Base-by-base conservation (phyloP, 2,888 invertebrate genomes). In the Dione vanillae region DNA sequence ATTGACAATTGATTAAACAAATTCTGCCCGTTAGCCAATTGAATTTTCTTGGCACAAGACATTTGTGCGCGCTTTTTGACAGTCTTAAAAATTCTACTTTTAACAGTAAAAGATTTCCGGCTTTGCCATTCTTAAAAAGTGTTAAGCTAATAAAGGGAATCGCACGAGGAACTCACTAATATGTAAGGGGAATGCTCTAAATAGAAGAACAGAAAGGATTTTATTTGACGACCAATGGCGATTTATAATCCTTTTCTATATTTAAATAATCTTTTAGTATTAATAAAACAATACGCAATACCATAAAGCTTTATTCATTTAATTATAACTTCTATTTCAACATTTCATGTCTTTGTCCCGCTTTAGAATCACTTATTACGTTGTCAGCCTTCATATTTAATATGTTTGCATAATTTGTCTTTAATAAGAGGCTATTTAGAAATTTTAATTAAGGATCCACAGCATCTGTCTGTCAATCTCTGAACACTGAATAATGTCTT, bases 401-500 rank as follows among this genome's bases (percentile, higher is more conserved):
- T 73, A 75, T 67, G 74, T 72, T 72, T 64, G 72, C 58, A 68
- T 74, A 72, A 74, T 74, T 75, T 69, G 68, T 64, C 72, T 70
- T 72, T 65, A 76, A 75, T 75, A 71, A 67, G 64, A 73, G 70
- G 74, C 75, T 76, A 78, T 80, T 79, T 77, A 78, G 71, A 78
- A 80, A 83, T 77, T 84, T 88, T 86, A 85, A 89, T 87, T 86
- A 86, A 83, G 81, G 70, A 74, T 70, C 77, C 56, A 76, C 77
- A 75, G 74, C 80, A 76, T 70, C 76, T 75, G 75, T 75, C 82
- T 85, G 85, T 85, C 87, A 85, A 83, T 86, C 84, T 81, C 77
- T 77, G 77, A 77, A 79, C 77, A 78, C 77, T 79, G 80, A 82
- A 84, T 83, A 83, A 85, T 83, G 82, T 84, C 83, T 79, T 79